A percentile compares a stretch with the other conserved stretches of the same genome.
Conservation (phyloP, 2,113 vertebrate species). For the Seriola quinqueradiata region DNA sequence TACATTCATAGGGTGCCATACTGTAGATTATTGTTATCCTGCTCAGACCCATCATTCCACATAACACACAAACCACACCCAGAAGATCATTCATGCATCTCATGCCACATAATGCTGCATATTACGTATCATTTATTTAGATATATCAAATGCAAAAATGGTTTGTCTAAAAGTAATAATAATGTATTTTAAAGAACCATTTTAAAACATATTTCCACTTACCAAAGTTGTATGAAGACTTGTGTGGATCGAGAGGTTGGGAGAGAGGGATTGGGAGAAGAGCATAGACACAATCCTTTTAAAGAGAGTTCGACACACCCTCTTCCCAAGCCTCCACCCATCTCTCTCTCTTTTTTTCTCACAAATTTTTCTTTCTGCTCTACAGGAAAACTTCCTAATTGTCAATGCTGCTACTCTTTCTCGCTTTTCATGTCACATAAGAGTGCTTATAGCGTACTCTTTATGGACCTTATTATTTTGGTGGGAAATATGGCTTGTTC, state of each 20-base stretch:
- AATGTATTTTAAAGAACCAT: neutral
- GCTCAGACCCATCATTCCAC: neutral
- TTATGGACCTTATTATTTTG: no score
- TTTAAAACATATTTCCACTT: conserved; percentile 2
- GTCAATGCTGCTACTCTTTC: neutral
- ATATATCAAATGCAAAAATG: neutral
- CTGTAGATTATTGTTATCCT: neutral
- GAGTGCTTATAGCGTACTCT: neutral
- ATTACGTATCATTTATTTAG: neutral
- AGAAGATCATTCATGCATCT: neutral
- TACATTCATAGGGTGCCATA: neutral
- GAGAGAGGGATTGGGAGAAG: neutral
- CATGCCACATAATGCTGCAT: neutral
- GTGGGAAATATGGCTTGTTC: no score
- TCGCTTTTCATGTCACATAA: neutral
- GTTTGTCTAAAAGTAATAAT: neutral
- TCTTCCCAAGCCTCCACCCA: neutral
- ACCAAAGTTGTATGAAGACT: neutral
- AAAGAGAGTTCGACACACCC: neutral
- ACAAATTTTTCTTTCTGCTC: no score
- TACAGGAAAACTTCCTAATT: neutral
- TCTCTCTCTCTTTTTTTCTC: neutral
- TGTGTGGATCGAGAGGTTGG: neutral
- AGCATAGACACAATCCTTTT: neutral
- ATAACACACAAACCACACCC: neutral